These are phyloP conservation scores for Pycnonotus jocosus DNA, from an alignment of 2,113 vertebrate genomes.

Conservation along the genomic window DNA sequence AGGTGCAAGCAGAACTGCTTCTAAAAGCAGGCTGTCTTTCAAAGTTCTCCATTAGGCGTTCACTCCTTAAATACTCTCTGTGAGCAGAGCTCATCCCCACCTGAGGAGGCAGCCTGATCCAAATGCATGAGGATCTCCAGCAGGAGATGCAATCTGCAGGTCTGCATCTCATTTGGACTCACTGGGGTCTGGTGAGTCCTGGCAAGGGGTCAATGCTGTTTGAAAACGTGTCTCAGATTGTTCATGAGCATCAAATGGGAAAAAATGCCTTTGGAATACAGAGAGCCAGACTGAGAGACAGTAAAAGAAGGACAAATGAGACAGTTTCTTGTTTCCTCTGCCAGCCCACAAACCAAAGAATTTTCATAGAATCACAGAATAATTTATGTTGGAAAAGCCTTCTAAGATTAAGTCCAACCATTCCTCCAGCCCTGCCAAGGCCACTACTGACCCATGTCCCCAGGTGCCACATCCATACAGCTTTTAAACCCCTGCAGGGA, in stretches of 20 bases:
- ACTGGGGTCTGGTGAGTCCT: background rate
- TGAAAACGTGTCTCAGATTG: accelerated
- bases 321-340: background rate
- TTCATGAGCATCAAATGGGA: background rate
- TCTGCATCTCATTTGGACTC: background rate
- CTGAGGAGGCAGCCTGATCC: background rate
- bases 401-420: background rate
- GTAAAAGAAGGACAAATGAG: background rate
- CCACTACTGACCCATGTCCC: too few species aligned
- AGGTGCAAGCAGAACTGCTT: background rate
- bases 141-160: background rate
- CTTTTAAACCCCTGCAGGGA: background rate
- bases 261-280: background rate
- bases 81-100: background rate
- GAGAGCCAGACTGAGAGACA: accelerated
- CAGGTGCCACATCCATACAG: background rate
- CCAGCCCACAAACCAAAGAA: background rate
- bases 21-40: background rate
- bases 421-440: background rate
- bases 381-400: background rate
- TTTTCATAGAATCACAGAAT: background rate
- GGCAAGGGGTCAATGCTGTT: background rate
- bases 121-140: background rate
- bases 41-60: background rate
- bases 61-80: background rate